A percentile compares a stretch with the other conserved stretches of the same genome.
These are phyloP conservation scores for Trichomalopsis sarcophagae DNA, from an alignment of 1,140 invertebrate genomes.

Conservation along the genomic window DNA sequence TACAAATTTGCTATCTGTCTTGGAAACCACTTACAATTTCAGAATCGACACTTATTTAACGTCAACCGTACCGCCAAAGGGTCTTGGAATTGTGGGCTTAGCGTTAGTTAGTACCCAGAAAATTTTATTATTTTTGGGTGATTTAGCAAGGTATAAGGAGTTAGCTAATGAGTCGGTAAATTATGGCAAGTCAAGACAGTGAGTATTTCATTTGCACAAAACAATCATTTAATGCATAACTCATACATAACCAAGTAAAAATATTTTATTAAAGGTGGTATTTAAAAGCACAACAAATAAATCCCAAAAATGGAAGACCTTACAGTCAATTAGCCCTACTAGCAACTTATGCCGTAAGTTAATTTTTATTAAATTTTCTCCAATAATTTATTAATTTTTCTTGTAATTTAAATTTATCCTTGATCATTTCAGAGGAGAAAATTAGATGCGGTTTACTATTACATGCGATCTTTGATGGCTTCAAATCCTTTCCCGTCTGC, in stretches of 20 bases:
- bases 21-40: constrained; percentile 86
- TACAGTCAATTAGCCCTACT: constrained; percentile 97
- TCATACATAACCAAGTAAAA: neutral
- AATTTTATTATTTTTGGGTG: constrained; percentile 91
- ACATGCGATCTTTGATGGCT: constrained; percentile 94
- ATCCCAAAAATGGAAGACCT: constrained; percentile 95
- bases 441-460: constrained; percentile 97
- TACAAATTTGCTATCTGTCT: constrained; percentile 82
- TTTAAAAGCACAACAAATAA: constrained; percentile 93
- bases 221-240: neutral
- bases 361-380: constrained; percentile 69
- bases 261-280: constrained; percentile 82
- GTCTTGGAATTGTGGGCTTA: constrained; percentile 82
- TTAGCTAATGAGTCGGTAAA: constrained; percentile 88
- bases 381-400: neutral
- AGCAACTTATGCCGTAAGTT: constrained; percentile 90
- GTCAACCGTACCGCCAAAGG: constrained; percentile 76
- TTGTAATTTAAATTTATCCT: constrained; percentile 15
- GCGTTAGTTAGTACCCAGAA: constrained; percentile 91
- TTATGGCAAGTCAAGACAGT: constrained; percentile 89
- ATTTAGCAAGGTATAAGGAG: constrained; percentile 92
- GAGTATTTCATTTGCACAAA: constrained; percentile 63
- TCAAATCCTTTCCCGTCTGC: constrained; percentile 94
- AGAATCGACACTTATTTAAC: constrained; percentile 78
- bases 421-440: constrained; percentile 85